Evolutionary conservation across 2,888 invertebrate genomes (phyloP).

Genomic region (Phymatocera aterrima): DNA sequence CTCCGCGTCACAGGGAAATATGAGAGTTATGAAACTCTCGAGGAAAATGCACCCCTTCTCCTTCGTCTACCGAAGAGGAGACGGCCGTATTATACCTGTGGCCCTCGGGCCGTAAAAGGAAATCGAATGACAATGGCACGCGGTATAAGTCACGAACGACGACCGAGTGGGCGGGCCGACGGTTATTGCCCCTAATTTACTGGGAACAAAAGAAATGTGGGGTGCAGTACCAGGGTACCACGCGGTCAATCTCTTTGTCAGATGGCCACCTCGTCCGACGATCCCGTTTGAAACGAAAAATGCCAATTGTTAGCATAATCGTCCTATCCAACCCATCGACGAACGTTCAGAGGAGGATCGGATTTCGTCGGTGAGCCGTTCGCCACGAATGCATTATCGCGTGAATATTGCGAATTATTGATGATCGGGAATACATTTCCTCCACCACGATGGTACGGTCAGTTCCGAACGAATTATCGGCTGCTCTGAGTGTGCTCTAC

Average conservation of each 20-base stretch:
- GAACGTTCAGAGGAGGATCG: no score
- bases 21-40: constrained; percentile 66
- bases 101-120: background rate
- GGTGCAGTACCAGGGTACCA: constrained; percentile 70
- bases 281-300: background rate
- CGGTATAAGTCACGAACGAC: background rate
- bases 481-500: background rate
- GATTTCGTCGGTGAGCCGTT: no score
- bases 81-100: constrained; percentile 6
- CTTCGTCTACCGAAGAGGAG: constrained; percentile 20
- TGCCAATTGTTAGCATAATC: no score
- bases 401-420: background rate
- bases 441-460: no score
- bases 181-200: constrained; percentile 53
- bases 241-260: constrained; percentile 45
- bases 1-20: constrained; percentile 73
- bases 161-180: background rate
- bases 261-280: background rate
- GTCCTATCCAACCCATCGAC: no score
- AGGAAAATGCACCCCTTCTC: constrained; percentile 50
- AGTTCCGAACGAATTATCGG: background rate
- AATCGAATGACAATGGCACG: constrained; percentile 19
- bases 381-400: background rate
- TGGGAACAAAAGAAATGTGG: constrained; percentile 72
- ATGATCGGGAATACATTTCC: background rate